A percentile compares a stretch with the other conserved stretches of the same genome.
phyloP scores from a whole-genome alignment of 2,888 invertebrate species.

The Melieria crassipennis region DNA sequence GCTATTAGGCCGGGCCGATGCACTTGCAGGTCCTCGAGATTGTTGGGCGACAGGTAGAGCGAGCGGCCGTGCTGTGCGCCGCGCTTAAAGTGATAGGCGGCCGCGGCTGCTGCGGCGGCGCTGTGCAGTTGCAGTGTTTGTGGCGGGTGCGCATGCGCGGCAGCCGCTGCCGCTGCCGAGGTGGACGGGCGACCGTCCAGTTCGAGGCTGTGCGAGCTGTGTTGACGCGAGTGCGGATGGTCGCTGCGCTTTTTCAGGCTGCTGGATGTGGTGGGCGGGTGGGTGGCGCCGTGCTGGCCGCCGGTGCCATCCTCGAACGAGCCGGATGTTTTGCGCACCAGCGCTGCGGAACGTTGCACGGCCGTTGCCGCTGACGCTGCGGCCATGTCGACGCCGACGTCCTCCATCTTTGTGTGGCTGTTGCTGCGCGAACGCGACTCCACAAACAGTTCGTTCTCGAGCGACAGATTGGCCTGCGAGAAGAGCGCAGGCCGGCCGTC shows the following conservation, averaged over 20 bases:
- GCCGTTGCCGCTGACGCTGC: conserved; percentile 43
- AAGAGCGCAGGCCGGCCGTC: conserved; percentile 52
- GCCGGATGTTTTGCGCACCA: conserved; percentile 57
- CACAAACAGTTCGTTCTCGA: conserved; percentile 64
- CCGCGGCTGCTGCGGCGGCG: conserved; percentile 59
- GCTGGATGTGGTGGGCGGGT: conserved; percentile 50
- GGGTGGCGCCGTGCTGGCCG: conserved; percentile 44
- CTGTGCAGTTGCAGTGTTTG: conserved; percentile 58
- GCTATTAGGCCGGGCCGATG: conserved; percentile 61
- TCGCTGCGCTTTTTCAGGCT: conserved; percentile 59
- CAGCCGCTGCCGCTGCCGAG: conserved; percentile 50
- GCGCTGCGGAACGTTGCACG: background rate
- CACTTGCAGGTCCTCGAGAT: conserved; percentile 63
- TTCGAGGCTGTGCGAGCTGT: conserved; percentile 65
- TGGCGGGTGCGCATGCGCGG: conserved; percentile 44
- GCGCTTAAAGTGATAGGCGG: conserved; percentile 63
- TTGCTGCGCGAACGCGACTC: conserved; percentile 64
- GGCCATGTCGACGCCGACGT: conserved; percentile 56
- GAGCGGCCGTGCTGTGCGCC: conserved; percentile 64
- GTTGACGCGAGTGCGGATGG: conserved; percentile 61
- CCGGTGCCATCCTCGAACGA: conserved; percentile 59
- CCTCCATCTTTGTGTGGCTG: conserved; percentile 64
- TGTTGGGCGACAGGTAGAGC: conserved; percentile 64
- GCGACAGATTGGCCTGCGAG: conserved; percentile 59
- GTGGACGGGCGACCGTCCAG: conserved; percentile 62